Evolutionary conservation across 2,888 invertebrate species (phyloP).

Genomic region (Automeris io): DNA sequence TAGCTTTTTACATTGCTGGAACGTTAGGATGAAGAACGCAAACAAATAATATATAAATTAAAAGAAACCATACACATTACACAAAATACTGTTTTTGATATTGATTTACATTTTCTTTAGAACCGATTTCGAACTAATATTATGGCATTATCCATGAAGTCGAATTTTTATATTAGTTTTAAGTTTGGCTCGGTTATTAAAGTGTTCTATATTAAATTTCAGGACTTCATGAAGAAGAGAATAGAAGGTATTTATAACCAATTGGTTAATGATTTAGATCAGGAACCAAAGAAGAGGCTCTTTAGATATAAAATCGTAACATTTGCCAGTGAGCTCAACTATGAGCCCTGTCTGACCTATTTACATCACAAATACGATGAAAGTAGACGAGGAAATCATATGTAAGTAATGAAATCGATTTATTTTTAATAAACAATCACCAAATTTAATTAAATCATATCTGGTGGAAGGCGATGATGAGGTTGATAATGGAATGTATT

Average conservation of each 20-base stretch:
- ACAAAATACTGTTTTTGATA: too few species aligned
- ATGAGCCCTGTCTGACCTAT: conserved; percentile 35
- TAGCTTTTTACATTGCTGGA: too few species aligned
- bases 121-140: neutral
- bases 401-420: conserved; percentile 27
- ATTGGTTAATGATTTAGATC: conserved; percentile 33
- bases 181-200: neutral
- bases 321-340: conserved; percentile 45
- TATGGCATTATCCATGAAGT: too few species aligned
- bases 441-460: too few species aligned
- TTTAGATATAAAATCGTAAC: conserved; percentile 43
- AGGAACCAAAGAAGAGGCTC: conserved; percentile 28
- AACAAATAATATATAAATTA: too few species aligned
- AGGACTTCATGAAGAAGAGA: conserved; percentile 53
- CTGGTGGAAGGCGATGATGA: too few species aligned
- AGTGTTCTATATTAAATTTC: conserved; percentile 11
- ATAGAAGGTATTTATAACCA: conserved; percentile 38
- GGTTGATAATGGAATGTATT: too few species aligned
- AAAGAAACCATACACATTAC: too few species aligned
- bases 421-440: too few species aligned
- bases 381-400: conserved; percentile 22
- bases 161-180: too few species aligned
- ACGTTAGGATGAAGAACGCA: too few species aligned
- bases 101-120: neutral
- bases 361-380: conserved; percentile 28